A percentile compares a stretch with the other conserved stretches of the same genome.
Conservation (phyloP, 2,113 vertebrate genomes). For the Capricornis sumatraensis region DNA sequence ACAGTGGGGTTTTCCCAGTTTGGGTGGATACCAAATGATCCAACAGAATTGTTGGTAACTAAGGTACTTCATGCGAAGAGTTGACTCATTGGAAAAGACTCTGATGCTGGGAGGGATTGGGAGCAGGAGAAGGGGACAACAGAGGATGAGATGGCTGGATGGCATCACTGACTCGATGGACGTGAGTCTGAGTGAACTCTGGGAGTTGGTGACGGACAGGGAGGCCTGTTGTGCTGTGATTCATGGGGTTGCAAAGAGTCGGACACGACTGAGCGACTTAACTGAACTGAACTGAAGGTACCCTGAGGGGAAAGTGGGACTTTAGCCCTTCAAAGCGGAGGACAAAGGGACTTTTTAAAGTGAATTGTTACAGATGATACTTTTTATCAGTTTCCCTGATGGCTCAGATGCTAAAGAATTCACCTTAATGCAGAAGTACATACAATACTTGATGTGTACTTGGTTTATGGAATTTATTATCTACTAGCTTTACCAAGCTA, state of each 20-base stretch:
- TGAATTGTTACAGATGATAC: background rate
- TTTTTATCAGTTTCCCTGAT: background rate
- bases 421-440: background rate
- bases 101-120: too few relatives aligned
- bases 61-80: background rate
- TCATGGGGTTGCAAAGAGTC: too few relatives aligned
- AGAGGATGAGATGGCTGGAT: too few relatives aligned
- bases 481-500: background rate
- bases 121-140: too few relatives aligned
- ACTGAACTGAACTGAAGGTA: background rate
- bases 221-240: too few relatives aligned
- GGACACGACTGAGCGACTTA: too few relatives aligned
- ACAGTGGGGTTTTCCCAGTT: background rate
- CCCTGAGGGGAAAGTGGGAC: background rate
- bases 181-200: too few relatives aligned
- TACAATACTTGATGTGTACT: background rate
- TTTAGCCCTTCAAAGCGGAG: background rate
- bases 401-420: background rate
- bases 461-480: background rate
- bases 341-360: constrained; percentile 9
- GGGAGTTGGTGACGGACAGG: too few relatives aligned
- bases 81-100: too few relatives aligned
- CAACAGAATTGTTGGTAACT: background rate
- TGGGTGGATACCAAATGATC: background rate
- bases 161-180: too few relatives aligned